Evolutionary conservation across 2,888 invertebrate genomes (phyloP), one percentile per base, ranked within the genome.

Genomic region (Slavum lentiscoides): DNA sequence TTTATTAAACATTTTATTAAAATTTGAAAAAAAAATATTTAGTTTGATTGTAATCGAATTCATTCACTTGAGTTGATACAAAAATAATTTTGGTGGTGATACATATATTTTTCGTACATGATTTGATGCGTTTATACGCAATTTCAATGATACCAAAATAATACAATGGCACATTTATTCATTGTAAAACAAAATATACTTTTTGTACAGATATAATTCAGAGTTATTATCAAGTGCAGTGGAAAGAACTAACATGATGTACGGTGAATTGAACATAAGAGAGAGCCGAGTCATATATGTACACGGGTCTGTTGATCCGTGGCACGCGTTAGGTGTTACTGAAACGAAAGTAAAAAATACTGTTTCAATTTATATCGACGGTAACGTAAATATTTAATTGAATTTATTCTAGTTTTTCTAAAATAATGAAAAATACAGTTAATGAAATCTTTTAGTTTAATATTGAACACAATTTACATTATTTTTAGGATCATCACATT

Each of bases 281-380:
- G 91, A 91, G 0, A 89, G 89, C 17, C 91, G 93, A 84, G 92
- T 95, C 9, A 90, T 95, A 0, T 96, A 92, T 85, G 93, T 95
- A 8, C 96, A 96, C 85, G 96, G 96, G 39, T 92, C 93, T 1
- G 91, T 95, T 73, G 96, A 97, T 88, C 94, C 94, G 0, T 94
- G 94, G 94, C 94, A 94, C 87, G 92, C 92, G 0, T 87, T 94
- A 39, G 94, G 94, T 17, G 89, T 94, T 70, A 91, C 89, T 0
- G 85, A 88, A 62, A 90, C 92, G 0, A 84, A 86, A 7, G 88
- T 90, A 82, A 86, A 88, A 69, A 85, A 87, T 68, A 89, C 91
- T 1, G 92, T 93, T 19, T 92, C 92, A 17, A 92, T 94, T 84
- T 93, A 89, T 83, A 94, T 94, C 58, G 87, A 91, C 85, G 94